Percentiles rank a stretch among this genome's conserved stretches.
phyloP scores from a whole-genome alignment of 2,113 vertebrate genomes.

The Rana temporaria region DNA sequence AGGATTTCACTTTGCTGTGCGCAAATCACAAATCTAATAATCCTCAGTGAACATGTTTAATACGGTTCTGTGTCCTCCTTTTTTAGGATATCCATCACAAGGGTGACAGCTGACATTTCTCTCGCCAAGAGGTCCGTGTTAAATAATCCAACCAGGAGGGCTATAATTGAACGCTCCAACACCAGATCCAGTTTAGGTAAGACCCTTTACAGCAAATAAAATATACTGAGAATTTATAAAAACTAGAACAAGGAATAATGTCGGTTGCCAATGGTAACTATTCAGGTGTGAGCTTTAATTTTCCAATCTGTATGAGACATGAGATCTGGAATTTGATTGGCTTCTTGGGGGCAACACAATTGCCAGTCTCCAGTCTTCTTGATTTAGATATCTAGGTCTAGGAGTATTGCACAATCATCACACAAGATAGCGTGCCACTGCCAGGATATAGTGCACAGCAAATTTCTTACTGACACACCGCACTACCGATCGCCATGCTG shows the following conservation, averaged over 20 bases:
- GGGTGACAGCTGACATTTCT: constrained; percentile 98
- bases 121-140: constrained; percentile 98
- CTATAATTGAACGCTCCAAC: constrained; percentile 96
- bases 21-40: no score
- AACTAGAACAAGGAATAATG: neutral
- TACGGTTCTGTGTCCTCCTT: constrained; percentile 61
- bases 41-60: neutral
- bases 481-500: no score
- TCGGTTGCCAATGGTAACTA: neutral
- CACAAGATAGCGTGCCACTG: no score
- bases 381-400: no score
- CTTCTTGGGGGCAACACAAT: no score
- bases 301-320: neutral
- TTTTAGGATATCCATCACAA: constrained; percentile 95
- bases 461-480: no score
- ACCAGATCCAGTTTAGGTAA: constrained; percentile 95
- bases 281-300: neutral
- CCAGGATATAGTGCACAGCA: no score
- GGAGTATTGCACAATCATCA: no score
- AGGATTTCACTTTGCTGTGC: no score
- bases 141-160: constrained; percentile 97
- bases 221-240: neutral
- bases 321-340: neutral
- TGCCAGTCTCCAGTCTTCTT: no score
- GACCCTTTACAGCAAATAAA: constrained; percentile 29